These are phyloP conservation scores for Pheucticus melanocephalus DNA, from an alignment of 2,113 vertebrate genomes.

Conservation along the genomic window DNA sequence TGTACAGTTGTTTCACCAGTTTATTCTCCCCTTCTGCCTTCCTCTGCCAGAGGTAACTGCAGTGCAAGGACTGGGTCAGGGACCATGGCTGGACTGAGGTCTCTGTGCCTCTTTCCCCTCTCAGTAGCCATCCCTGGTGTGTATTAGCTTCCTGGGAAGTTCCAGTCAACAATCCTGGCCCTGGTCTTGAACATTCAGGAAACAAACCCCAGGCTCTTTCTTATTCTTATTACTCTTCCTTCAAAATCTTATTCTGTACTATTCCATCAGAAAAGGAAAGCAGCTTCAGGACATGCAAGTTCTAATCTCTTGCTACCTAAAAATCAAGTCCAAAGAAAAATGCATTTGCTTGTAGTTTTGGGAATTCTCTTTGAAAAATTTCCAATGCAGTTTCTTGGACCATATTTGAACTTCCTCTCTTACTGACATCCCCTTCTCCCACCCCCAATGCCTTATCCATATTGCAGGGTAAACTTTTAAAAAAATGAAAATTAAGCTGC, in stretches of 20 bases:
- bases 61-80: fast-evolving
- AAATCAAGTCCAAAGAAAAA: neutral
- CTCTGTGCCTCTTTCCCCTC: neutral
- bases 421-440: fast-evolving
- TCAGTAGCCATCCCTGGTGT: neutral
- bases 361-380: neutral
- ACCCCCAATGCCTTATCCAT: neutral
- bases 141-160: neutral
- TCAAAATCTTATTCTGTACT: neutral
- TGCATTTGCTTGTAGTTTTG: neutral
- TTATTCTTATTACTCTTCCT: neutral
- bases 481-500: neutral
- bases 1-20: neutral
- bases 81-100: neutral
- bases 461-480: neutral
- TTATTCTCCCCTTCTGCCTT: neutral
- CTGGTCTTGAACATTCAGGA: neutral
- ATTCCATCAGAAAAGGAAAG: neutral
- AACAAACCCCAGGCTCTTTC: neutral
- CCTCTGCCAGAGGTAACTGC: neutral
- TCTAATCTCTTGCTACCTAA: neutral
- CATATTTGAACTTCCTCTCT: neutral
- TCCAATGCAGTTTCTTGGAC: neutral
- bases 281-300: neutral
- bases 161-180: neutral